Base-by-base conservation (phyloP, 2,888 invertebrate genomes). In the Pristionchus fissidentatus region DNA sequence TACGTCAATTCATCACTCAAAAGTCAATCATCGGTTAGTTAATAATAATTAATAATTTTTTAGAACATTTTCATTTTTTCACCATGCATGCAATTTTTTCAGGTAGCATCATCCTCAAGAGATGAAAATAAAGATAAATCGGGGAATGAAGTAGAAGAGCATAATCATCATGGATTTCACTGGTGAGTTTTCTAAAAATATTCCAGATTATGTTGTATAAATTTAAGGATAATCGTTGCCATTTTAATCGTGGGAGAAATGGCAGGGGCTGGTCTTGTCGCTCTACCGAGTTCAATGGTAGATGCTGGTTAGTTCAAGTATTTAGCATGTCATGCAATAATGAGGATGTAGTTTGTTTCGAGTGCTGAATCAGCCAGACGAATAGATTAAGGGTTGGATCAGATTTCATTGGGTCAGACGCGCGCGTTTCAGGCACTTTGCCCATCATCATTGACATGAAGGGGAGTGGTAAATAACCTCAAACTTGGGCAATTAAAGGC, bases 181-280 rank as follows among this genome's bases (percentile, higher is more conserved):
- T 73, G 73, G 73, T 73, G 0, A 1, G 73, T 46, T 29, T 57
- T 57, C 57, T n/a, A n/a, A 57, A 57, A 57, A 38, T 4, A 22
- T 13, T 19, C 35, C 66, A 38, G 10, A 19, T 66, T 10, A 38
- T 22, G 35, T n/a, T 57, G 10, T 35, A 15, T 13, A n/a, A 8
- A 46, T 22, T 1, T 49, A 32, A 80, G 88, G 89, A 52, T 85
- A 0, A 86, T 86, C 78, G 86, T 87, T 1, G 85, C 85, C 0
- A 79, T 88, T 19, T 87, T 89, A 73, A 85, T 89, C 35, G 87
- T 89, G 8, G 89, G 88, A 13, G 87, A 89, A 62, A 85, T 87
- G 82, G 86, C 86, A 60, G 89, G 89, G 78, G 88, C 85, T 19
- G 89, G 89, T 32, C 85, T 89, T 87, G 86, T 89, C 15, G 86